A percentile compares a stretch with the other conserved stretches of the same genome.
Evolutionary conservation across 2,113 vertebrate species (phyloP).

Genomic region (Urocitellus parryii): DNA sequence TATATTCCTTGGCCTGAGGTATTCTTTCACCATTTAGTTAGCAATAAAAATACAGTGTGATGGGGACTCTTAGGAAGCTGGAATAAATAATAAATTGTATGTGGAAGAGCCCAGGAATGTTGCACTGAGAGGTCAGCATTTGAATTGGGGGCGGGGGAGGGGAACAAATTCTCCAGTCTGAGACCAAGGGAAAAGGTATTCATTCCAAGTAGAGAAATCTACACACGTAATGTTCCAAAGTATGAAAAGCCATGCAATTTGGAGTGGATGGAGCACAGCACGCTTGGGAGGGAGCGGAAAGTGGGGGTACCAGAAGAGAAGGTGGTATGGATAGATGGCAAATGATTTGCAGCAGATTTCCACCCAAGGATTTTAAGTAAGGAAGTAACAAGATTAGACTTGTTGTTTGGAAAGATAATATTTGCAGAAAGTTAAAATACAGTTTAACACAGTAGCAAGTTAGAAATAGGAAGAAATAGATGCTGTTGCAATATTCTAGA

Average conservation of each 20-base stretch:
- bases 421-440: constrained; percentile 40
- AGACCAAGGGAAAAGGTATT: not conserved
- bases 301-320: not conserved
- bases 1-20: not conserved
- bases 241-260: not conserved
- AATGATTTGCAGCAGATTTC: constrained; percentile 43
- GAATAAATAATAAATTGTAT: not conserved
- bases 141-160: not conserved
- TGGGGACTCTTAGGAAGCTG: not conserved
- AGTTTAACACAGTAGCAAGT: constrained; percentile 39
- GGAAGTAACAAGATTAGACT: constrained; percentile 50
- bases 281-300: not conserved
- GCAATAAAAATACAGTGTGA: not conserved
- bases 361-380: constrained; percentile 48
- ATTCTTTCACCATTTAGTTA: not conserved
- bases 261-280: not conserved
- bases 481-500: not conserved
- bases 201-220: not conserved
- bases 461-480: constrained; percentile 31
- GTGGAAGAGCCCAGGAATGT: not conserved
- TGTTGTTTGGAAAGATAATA: constrained; percentile 45
- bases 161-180: not conserved
- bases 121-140: not conserved
- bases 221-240: not conserved
- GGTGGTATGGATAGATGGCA: not conserved